Evolutionary conservation across 2,888 invertebrate genomes (phyloP).

Genomic region (Hoplodrina blanda): DNA sequence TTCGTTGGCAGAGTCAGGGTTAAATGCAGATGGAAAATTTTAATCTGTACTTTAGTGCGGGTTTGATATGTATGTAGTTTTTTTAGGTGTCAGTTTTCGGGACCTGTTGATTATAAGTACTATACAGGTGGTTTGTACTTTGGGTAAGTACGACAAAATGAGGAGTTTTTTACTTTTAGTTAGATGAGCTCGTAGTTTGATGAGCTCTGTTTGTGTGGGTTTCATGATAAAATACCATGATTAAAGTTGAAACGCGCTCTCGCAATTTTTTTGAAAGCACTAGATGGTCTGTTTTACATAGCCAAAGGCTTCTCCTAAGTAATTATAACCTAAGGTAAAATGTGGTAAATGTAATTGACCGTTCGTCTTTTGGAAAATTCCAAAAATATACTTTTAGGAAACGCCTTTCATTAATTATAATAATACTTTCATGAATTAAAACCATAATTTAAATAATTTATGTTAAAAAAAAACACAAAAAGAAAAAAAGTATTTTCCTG

Average conservation of each 20-base stretch:
- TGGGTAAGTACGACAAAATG: slow-evolving; percentile 10
- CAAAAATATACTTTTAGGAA: too few relatives aligned
- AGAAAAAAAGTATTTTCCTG: too few relatives aligned
- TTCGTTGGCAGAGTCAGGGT: slow-evolving; percentile 1
- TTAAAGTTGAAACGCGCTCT: background rate
- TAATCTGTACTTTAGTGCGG: slow-evolving; percentile 17
- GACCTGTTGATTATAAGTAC: slow-evolving; percentile 34
- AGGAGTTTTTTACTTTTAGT: slow-evolving; percentile 24
- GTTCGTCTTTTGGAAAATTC: too few relatives aligned
- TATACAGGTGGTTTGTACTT: slow-evolving; percentile 12
- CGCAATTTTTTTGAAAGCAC: background rate
- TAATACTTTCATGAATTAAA: too few relatives aligned
- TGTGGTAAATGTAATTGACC: background rate
- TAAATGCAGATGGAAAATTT: slow-evolving; percentile 30
- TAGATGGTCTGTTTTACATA: too few relatives aligned
- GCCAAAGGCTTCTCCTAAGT: background rate
- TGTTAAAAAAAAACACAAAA: background rate
- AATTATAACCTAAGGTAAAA: background rate
- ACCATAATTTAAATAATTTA: too few relatives aligned
- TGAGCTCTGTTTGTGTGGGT: background rate
- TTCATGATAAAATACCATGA: slow-evolving; percentile 4
- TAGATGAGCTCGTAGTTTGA: background rate
- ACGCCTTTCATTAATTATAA: too few relatives aligned
- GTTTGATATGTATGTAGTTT: background rate
- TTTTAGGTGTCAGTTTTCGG: slow-evolving; percentile 5